Evolutionary conservation across 1,140 invertebrate genomes (phyloP), one percentile per base, ranked within the genome.

Genomic region (Zaprionus capensis): DNA sequence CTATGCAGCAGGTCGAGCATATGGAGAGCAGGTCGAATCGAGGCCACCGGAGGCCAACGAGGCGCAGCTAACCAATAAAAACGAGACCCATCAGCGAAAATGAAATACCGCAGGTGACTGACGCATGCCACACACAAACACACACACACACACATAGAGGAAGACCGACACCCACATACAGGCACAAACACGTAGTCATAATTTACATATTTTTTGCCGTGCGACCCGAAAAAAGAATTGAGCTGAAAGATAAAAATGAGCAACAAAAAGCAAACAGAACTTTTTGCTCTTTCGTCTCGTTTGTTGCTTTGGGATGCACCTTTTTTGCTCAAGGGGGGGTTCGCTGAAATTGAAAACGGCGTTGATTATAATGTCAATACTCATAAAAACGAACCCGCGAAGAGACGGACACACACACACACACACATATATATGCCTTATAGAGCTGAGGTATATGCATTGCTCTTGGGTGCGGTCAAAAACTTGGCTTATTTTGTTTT

Each of bases 351-450:
- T 90, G 84, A 88, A 88, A 88, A 88, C 84, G 81, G 85, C 84
- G 84, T 88, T 88, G 85, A 88, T 88, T 88, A 88, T 88, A 84
- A 88, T 88, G 84, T 88, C 84, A 88, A 88, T 88, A 88, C 78
- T 84, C 81, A 81, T 88, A 88, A 84, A 87, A 84, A 81, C 62
- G 75, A 69, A 56, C 68, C 66, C 63, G 77, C 63, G 11, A 15
- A 6, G 38, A 44, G 77, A 80, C 72, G 65, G 58, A 68, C 67
- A 76, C 53, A 75, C 20, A 51, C 20, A 53, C 11, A 59, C 65
- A 67, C 28, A 56, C 11, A 65, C 5, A 46, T 5, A 71, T 22
- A 65, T 51, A 17, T 81, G 79, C n/a, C 67, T 71, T 68, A 65
- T 76, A 55, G 73, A 71, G 53, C 49, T 31, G 55, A 38, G 46